Evolutionary conservation across 1,140 invertebrate genomes (phyloP).

Genomic region (Diachasma alloeum): DNA sequence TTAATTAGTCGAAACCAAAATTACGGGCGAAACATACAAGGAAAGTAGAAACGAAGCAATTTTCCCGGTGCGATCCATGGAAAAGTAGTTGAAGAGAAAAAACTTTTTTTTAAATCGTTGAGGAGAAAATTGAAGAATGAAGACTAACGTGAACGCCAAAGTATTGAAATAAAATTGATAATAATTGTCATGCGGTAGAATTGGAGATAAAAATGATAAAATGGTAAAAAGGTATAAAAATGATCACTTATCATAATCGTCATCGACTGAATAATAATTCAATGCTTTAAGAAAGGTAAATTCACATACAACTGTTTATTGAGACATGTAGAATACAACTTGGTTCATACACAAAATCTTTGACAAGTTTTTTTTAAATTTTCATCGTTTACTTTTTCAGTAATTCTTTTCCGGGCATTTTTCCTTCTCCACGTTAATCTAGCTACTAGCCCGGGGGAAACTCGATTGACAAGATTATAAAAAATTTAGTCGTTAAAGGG

Average conservation of each 20-base stretch:
- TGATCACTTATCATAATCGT: no score
- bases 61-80: no score
- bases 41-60: constrained; percentile 20
- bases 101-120: neutral
- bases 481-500: constrained; percentile 43
- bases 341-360: constrained; percentile 67
- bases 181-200: neutral
- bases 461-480: constrained; percentile 53
- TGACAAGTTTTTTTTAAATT: constrained; percentile 47
- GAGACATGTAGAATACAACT: constrained; percentile 72
- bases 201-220: no score
- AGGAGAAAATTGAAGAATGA: neutral
- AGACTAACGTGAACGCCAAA: neutral
- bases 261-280: neutral
- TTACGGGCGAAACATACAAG: constrained; percentile 51
- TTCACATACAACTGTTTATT: constrained; percentile 78
- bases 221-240: no score
- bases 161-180: neutral
- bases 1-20: constrained; percentile 71
- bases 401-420: neutral
- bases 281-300: constrained; percentile 66
- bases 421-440: constrained; percentile 55
- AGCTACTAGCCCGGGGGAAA: constrained; percentile 65
- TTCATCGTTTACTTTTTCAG: neutral
- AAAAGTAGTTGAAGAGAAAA: no score